phyloP scores from a whole-genome alignment of 2,797 vertebrate genomes.

The Pipistrellus nathusii region DNA sequence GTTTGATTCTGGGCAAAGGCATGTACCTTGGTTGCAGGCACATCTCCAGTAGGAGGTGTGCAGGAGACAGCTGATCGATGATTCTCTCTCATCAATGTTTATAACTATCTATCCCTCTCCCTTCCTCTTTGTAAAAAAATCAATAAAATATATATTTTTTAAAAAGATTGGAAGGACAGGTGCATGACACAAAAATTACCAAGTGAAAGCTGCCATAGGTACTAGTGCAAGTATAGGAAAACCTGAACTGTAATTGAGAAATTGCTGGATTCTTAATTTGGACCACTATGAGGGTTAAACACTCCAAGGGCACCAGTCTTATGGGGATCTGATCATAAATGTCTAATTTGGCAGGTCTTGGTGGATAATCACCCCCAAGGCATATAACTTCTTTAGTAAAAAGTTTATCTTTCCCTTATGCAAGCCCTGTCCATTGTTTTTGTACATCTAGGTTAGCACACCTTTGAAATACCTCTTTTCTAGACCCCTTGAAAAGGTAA shows the following conservation, averaged over 20 bases:
- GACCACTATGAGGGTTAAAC: neutral
- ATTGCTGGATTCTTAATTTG: neutral
- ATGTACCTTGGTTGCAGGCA: no score
- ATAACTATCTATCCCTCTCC: no score
- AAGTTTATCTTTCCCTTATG: neutral
- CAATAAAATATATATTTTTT: no score
- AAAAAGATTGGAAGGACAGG: neutral
- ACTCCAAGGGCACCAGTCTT: neutral
- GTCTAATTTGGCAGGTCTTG: neutral
- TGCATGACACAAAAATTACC: neutral
- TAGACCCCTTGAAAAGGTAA: neutral
- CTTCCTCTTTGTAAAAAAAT: no score
- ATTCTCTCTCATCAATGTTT: no score
- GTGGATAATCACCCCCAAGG: neutral
- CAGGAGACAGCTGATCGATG: no score
- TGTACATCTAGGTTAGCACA: neutral
- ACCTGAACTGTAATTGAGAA: neutral
- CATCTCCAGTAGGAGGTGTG: no score
- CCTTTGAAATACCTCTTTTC: neutral
- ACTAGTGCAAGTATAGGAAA: neutral
- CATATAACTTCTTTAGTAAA: neutral
- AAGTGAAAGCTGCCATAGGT: neutral
- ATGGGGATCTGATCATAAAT: neutral
- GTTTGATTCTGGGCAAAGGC: no score
- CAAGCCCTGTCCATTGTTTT: neutral